phyloP scores from a whole-genome alignment of 1,140 invertebrate genomes.

The Megalonaias nervosa region DNA sequence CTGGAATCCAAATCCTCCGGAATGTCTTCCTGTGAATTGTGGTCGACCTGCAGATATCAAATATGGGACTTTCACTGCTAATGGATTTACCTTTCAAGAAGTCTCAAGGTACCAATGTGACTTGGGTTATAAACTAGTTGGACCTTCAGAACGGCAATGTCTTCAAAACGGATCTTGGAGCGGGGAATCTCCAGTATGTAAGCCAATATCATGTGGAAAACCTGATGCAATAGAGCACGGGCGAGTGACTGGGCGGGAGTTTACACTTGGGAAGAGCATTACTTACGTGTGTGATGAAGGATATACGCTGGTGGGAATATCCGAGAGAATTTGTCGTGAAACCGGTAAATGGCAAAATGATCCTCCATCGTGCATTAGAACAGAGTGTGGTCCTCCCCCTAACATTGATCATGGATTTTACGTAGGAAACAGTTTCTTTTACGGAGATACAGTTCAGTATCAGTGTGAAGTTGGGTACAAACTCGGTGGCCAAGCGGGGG shows the following conservation, averaged over 20 bases:
- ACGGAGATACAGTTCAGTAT: conserved; percentile 75
- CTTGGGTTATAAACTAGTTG: conserved; percentile 66
- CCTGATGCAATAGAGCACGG: conserved; percentile 47
- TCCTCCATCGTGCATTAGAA: conserved; percentile 63
- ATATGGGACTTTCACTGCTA: conserved; percentile 76
- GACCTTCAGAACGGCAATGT: conserved; percentile 81
- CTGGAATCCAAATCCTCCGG: conserved; percentile 84
- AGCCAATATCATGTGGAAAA: conserved; percentile 67
- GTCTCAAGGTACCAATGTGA: conserved; percentile 73
- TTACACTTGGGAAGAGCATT: conserved; percentile 75
- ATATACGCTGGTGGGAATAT: conserved; percentile 66
- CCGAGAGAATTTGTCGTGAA: conserved; percentile 61
- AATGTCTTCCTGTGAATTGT: conserved; percentile 70
- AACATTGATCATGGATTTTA: conserved; percentile 56
- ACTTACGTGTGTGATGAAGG: conserved; percentile 69
- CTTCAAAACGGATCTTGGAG: conserved; percentile 92
- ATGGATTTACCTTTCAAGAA: conserved; percentile 73
- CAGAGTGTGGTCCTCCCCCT: conserved; percentile 47
- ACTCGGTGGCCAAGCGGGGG: conserved; percentile 81
- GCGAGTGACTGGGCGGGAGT: conserved; percentile 59
- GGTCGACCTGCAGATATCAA: conserved; percentile 41
- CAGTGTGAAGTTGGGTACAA: conserved; percentile 84
- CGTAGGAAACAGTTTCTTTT: conserved; percentile 35
- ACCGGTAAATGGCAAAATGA: conserved; percentile 67
- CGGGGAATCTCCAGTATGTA: conserved; percentile 83